phyloP scores from a whole-genome alignment of 2,797 vertebrate genomes.

The Squalus acanthias region DNA sequence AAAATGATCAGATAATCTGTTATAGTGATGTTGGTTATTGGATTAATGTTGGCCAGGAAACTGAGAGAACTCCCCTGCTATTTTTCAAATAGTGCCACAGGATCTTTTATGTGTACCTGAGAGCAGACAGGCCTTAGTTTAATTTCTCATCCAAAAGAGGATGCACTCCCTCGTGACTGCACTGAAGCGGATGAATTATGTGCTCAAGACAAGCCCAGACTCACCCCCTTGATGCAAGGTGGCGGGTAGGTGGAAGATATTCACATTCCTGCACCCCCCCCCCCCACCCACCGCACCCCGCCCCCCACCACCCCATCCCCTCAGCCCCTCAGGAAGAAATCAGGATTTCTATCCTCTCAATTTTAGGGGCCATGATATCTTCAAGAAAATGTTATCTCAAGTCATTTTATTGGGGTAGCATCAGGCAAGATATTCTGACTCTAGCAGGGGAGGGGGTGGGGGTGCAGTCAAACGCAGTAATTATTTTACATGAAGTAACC shows the following conservation, averaged over 20 bases:
- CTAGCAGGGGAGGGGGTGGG: no score
- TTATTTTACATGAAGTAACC: no score
- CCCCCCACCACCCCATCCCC: no score
- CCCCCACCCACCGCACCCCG: no score
- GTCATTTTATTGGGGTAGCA: not conserved
- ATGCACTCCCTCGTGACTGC: not conserved
- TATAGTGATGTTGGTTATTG: not conserved
- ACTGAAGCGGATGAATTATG: not conserved
- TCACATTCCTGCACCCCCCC: not conserved
- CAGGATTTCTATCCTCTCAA: no score
- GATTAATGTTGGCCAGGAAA: not conserved
- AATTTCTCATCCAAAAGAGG: not conserved
- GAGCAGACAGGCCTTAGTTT: not conserved
- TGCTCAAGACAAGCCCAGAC: not conserved
- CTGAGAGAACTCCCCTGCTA: not conserved
- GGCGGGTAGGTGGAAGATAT: not conserved
- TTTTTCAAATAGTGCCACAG: not conserved
- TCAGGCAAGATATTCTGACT: not conserved
- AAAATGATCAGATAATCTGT: not conserved
- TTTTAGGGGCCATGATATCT: not conserved
- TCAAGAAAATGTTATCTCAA: not conserved
- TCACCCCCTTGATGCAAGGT: not conserved
- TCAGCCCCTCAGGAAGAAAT: no score
- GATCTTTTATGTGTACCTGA: not conserved
- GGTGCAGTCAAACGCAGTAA: no score